These are phyloP conservation scores for Sebastes matsubarae DNA, from an alignment of 2,797 vertebrate genomes.

Conservation along the genomic window DNA sequence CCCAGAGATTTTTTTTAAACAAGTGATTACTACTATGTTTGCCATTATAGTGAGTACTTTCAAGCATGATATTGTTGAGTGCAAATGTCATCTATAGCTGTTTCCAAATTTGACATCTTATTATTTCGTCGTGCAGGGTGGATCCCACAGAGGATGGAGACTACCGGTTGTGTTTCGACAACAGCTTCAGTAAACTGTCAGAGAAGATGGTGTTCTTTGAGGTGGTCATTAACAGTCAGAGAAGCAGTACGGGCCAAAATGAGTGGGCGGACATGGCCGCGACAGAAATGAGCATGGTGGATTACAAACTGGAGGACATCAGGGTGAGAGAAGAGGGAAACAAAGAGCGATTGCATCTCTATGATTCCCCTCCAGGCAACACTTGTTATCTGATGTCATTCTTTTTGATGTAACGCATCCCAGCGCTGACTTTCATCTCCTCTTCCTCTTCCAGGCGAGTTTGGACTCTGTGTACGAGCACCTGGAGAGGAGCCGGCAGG, in stretches of 20 bases:
- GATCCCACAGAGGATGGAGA: conserved; percentile 87
- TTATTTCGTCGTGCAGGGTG: conserved; percentile 72
- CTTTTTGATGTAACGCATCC: background rate
- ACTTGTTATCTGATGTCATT: background rate
- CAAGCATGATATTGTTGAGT: background rate
- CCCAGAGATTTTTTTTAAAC: background rate
- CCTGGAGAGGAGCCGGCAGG: conserved; percentile 85
- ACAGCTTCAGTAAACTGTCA: conserved; percentile 89
- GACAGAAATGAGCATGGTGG: conserved; percentile 79
- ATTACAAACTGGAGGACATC: conserved; percentile 87
- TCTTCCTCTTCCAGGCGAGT: conserved; percentile 72
- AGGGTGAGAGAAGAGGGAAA: conserved; percentile 77
- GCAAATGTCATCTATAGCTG: background rate
- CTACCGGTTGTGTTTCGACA: conserved; percentile 92
- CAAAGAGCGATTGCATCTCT: background rate
- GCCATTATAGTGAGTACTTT: background rate
- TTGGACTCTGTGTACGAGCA: conserved; percentile 81
- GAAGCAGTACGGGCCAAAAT: conserved; percentile 65
- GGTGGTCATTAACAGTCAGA: conserved; percentile 78
- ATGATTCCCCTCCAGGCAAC: background rate
- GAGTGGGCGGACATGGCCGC: conserved; percentile 49
- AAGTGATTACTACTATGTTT: background rate
- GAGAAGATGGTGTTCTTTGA: conserved; percentile 91
- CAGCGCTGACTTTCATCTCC: background rate
- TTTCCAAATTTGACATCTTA: background rate